phyloP scores from a whole-genome alignment of 2,113 vertebrate species.

The Ictidomys tridecemlineatus region DNA sequence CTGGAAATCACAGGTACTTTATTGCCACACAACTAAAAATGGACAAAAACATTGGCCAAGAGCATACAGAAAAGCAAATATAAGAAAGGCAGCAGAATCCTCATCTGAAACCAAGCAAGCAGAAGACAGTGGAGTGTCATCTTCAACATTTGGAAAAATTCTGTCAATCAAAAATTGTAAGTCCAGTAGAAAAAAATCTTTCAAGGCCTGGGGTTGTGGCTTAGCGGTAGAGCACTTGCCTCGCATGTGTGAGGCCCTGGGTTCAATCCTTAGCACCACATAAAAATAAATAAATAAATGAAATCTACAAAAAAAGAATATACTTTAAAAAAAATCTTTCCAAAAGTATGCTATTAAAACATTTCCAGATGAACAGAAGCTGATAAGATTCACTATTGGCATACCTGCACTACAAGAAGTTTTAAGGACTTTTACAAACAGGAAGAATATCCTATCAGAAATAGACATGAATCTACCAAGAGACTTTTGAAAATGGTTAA shows the following conservation, averaged over 20 bases:
- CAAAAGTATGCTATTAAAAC: not conserved
- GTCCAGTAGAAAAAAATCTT: not conserved
- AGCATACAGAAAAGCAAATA: not conserved
- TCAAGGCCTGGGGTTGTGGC: not conserved
- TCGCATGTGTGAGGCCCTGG: too few relatives aligned
- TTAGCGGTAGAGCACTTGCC: too few relatives aligned
- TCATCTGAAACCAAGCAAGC: not conserved
- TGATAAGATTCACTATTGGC: not conserved
- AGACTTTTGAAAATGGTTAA: not conserved
- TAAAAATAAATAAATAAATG: too few relatives aligned
- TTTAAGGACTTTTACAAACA: not conserved
- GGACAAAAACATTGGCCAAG: not conserved
- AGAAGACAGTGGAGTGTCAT: not conserved
- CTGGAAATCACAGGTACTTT: not conserved
- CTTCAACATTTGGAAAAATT: not conserved
- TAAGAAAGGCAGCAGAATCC: not conserved
- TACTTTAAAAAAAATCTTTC: not conserved
- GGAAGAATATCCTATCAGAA: not conserved
- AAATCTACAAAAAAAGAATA: too few relatives aligned
- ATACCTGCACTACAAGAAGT: not conserved
- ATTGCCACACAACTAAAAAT: conserved; percentile 36
- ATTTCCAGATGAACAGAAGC: not conserved
- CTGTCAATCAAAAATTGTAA: not conserved
- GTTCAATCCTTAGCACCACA: too few relatives aligned
- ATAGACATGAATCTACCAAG: not conserved